Conservation (phyloP, 2,113 vertebrate species). For the Catharus fuscescens region DNA sequence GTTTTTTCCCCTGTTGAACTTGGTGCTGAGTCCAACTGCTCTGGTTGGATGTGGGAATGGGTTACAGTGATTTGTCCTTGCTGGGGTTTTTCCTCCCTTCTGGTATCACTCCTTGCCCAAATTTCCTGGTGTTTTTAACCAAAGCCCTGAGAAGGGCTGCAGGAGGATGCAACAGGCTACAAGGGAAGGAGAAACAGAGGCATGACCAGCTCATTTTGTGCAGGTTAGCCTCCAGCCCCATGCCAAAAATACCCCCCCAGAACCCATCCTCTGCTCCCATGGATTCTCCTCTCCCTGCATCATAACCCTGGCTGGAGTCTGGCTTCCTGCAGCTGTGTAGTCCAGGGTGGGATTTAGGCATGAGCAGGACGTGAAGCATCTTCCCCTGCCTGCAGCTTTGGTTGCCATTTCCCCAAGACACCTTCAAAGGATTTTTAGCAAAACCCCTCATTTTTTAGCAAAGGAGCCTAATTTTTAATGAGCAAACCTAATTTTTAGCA, state of each 20-base stretch:
- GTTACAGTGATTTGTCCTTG: not conserved
- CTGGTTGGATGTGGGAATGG: not conserved
- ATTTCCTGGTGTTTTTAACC: not conserved
- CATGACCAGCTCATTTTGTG: not conserved
- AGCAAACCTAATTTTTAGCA: not conserved
- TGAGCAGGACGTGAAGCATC: not conserved
- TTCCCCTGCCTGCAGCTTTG: not conserved
- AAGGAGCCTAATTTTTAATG: not conserved
- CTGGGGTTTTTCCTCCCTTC: not conserved
- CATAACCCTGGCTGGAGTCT: not conserved
- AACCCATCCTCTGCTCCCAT: not conserved
- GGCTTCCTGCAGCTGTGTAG: not conserved
- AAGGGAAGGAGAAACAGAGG: not conserved
- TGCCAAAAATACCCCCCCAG: not conserved
- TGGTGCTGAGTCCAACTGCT: not conserved
- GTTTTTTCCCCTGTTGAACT: no score
- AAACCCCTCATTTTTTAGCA: not conserved
- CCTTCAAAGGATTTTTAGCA: not conserved
- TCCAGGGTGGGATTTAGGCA: not conserved
- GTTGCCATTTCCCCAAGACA: not conserved
- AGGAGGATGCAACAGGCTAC: not conserved
- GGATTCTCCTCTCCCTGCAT: not conserved
- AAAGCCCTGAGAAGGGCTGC: not conserved
- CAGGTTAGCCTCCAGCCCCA: fast-evolving
- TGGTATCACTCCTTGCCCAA: not conserved